These are phyloP conservation scores for Anomalospiza imberbis DNA, from an alignment of 2,797 vertebrate species.

Conservation along the genomic window DNA sequence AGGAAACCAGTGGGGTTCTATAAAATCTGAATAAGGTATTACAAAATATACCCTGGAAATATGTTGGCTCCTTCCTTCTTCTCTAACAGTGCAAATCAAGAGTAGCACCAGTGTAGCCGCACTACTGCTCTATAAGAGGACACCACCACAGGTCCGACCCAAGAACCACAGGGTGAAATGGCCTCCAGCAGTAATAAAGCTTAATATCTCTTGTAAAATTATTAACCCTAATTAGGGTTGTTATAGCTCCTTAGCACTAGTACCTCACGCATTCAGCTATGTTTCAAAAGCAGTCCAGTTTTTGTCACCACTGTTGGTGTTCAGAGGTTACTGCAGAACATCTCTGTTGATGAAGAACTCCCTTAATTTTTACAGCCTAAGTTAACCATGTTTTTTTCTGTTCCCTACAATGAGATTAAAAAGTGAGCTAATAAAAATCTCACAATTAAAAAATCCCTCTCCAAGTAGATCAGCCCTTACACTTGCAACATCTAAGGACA, in stretches of 20 bases:
- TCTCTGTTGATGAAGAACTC: not conserved
- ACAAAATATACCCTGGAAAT: not conserved
- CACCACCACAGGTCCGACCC: not conserved
- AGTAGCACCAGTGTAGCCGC: not conserved
- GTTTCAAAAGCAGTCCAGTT: not conserved
- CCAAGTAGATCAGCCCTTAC: not conserved
- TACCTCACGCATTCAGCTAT: not conserved
- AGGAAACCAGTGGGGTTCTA: not conserved
- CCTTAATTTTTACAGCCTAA: not conserved
- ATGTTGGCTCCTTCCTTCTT: not conserved
- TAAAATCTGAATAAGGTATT: not conserved
- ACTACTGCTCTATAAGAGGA: not conserved
- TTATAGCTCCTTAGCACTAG: not conserved
- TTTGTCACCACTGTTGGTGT: not conserved
- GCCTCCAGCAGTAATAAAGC: not conserved
- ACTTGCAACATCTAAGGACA: not conserved
- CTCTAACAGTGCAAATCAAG: not conserved
- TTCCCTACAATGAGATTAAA: not conserved
- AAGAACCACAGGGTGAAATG: not conserved
- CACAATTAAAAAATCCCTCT: not conserved
- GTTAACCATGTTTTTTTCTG: not conserved
- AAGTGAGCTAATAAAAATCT: not conserved
- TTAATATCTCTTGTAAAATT: not conserved
- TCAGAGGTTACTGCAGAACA: not conserved
- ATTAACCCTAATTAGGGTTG: not conserved